Percentiles rank a stretch among this genome's conserved stretches.
Conservation (phyloP, 2,113 vertebrate species). For the Coregonus clupeaformis region DNA sequence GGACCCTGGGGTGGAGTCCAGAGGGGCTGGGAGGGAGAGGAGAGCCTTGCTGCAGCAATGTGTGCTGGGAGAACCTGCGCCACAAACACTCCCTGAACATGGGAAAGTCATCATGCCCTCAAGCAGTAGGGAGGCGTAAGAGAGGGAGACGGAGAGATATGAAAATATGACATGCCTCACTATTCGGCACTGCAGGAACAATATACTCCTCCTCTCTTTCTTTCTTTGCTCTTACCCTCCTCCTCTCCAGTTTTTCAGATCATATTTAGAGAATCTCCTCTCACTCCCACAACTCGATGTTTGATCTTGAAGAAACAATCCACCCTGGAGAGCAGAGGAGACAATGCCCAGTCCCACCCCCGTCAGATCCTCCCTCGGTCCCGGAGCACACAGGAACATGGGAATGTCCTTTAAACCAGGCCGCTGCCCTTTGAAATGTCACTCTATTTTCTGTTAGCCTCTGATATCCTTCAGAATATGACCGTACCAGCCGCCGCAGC, state of each 20-base stretch:
- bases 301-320: conserved; percentile 64
- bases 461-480: conserved; percentile 48
- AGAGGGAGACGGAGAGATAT: conserved; percentile 39
- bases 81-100: conserved; percentile 55
- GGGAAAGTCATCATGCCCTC: conserved; percentile 65
- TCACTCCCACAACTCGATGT: conserved; percentile 50
- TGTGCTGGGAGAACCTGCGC: conserved; percentile 57
- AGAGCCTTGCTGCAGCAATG: conserved; percentile 19
- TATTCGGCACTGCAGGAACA: conserved; percentile 60
- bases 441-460: conserved; percentile 54
- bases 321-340: conserved; percentile 51
- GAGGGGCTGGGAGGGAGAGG: conserved; percentile 23
- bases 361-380: conserved; percentile 30
- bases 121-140: conserved; percentile 65
- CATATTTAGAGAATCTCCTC: conserved; percentile 27
- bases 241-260: conserved; percentile 30
- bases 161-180: conserved; percentile 71
- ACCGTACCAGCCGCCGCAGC: conserved; percentile 34
- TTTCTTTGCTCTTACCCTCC: conserved; percentile 6
- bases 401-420: conserved; percentile 56
- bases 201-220: conserved; percentile 43
- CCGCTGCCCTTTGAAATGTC: conserved; percentile 65
- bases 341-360: conserved; percentile 47
- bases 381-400: conserved; percentile 43
- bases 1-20: conserved; percentile 7